A percentile compares a stretch with the other conserved stretches of the same genome.
These are phyloP conservation scores for Lamprotornis superbus DNA, from an alignment of 2,113 vertebrate species.

Conservation along the genomic window DNA sequence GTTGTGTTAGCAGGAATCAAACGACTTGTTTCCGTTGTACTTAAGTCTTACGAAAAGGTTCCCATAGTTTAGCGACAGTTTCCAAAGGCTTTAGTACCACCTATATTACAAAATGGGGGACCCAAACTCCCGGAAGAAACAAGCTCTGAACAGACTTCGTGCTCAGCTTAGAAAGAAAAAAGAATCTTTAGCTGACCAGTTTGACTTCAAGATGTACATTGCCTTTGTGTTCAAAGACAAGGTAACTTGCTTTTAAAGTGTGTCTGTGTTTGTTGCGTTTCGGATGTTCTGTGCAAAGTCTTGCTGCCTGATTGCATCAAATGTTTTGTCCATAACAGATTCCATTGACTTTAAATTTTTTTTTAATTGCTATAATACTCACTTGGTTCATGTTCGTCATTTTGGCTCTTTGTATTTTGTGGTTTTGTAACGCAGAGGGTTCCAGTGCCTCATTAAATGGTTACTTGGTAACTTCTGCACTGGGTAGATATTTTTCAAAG, in stretches of 20 bases:
- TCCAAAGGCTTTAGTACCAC: constrained; percentile 83
- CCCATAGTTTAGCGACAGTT: constrained; percentile 79
- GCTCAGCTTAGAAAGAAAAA: constrained; percentile 99
- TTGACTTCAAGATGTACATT: constrained; percentile 99
- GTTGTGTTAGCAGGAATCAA: constrained; percentile 74
- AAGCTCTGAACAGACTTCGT: constrained; percentile 98
- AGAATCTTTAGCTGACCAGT: constrained; percentile 99
- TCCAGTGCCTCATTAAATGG: neutral
- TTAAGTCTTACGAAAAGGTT: constrained; percentile 81
- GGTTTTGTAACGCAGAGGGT: neutral
- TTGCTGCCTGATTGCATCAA: neutral
- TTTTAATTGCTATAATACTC: neutral
- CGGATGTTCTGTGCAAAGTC: neutral
- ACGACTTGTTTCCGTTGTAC: constrained; percentile 85
- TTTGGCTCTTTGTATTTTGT: neutral
- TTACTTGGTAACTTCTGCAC: neutral
- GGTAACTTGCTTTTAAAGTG: constrained; percentile 75
- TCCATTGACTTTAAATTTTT: neutral
- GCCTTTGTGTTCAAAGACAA: constrained; percentile 99
- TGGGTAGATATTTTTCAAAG: neutral
- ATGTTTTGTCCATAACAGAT: neutral
- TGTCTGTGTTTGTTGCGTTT: neutral
- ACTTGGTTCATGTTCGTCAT: neutral
- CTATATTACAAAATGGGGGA: constrained; percentile 94
- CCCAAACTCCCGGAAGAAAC: constrained; percentile 98